Conservation (phyloP, 2,888 invertebrate species). For the Patella depressa region DNA sequence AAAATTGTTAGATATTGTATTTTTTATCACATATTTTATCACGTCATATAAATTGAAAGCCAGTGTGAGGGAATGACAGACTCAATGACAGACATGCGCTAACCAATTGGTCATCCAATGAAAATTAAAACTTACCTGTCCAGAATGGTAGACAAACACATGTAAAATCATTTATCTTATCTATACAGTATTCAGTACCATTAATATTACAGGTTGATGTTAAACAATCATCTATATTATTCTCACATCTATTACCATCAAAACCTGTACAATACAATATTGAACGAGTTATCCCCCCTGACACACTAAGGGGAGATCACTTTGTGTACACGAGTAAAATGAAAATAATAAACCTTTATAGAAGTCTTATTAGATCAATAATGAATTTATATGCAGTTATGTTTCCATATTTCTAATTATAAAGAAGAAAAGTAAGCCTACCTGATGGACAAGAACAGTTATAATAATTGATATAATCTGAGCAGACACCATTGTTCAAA, state of each 20-base stretch:
- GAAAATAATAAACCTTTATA: conserved; percentile 82
- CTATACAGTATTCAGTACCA: conserved; percentile 73
- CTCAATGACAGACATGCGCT: no score
- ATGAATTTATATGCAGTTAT: no score
- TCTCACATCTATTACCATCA: conserved; percentile 90
- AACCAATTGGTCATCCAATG: no score
- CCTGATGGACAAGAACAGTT: conserved; percentile 29
- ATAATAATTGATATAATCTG: conserved; percentile 24
- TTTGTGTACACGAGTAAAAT: conserved; percentile 78
- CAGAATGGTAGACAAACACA: conserved; percentile 75
- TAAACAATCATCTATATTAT: conserved; percentile 86
- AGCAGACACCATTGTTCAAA: conserved; percentile 37
- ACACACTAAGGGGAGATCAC: not conserved
- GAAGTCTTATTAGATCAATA: no score
- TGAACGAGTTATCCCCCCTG: not conserved
- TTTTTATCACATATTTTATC: no score
- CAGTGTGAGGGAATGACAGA: no score
- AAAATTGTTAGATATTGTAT: no score
- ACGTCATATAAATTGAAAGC: no score
- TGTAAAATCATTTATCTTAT: conserved; percentile 41
- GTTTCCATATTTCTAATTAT: no score
- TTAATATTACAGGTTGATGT: conserved; percentile 91
- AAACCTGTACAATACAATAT: conserved; percentile 76
- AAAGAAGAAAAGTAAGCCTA: not conserved
- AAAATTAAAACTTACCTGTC: conserved; percentile 26